Evolutionary conservation across 2,113 vertebrate genomes (phyloP), one percentile per base, ranked within the genome.

Genomic region (Fregetta grallaria): DNA sequence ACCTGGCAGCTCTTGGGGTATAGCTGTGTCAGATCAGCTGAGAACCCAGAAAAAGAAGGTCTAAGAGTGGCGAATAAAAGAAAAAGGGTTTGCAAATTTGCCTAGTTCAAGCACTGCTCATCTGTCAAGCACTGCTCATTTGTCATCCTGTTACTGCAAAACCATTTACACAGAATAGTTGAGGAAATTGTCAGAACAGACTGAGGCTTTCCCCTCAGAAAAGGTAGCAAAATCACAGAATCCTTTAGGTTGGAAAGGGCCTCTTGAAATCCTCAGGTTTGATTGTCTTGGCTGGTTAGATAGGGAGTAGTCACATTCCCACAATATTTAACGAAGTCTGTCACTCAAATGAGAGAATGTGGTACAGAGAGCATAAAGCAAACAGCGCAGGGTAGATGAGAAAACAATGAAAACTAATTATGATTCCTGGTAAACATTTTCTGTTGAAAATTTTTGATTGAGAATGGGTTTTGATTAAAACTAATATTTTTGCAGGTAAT

Each of bases 391-490:
- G 10, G 7, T 40, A 53, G n/a, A 74, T 78, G 47, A 86, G 82
- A 88, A 93, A 92, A 74, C 42, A 66, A 17, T 62, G 40, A 70
- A 80, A 88, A 63, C 9, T 90, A 47, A 80, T 94, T 92, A 77
- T 14, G 27, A 73, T 34, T 78, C 71, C 45, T 58, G 7, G 13
- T 58, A 79, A 79, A 79, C 3, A 2, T 83, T 47, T 91, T 83
- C 80, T 50, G 12, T 40, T 75, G 44, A 77, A 92, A 79, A 29
- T 25, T 58, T 42, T 75, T 73, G 2, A 71, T 71, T 32, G 27
- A 53, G 82, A 90, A 30, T 70, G 29, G 29, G 10, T 86, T 97
- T 91, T 93, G n/a, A 86, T 76, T 90, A 45, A 90, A 95, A 94
- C 16, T 18, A 80, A 30, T 72, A 72, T 62, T 96, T 95, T 88